Percentiles rank a stretch among this genome's conserved stretches.
phyloP scores from a whole-genome alignment of 2,113 vertebrate genomes.

The Platysteira castanea region DNA sequence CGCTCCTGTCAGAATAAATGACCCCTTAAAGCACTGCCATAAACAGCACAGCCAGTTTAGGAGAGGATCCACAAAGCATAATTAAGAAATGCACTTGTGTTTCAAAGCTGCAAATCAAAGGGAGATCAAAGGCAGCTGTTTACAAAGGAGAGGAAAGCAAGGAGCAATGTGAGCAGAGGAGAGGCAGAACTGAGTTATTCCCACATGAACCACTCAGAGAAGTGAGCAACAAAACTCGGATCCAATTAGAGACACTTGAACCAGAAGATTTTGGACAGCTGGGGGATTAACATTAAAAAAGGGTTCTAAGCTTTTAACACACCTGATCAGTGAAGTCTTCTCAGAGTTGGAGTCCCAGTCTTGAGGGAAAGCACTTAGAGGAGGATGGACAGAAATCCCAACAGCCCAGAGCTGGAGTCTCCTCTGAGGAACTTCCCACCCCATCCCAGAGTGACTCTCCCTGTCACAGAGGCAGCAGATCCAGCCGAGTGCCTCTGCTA shows the following conservation, averaged over 20 bases:
- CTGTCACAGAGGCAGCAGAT: background rate
- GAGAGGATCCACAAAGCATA: background rate
- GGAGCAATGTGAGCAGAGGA: background rate
- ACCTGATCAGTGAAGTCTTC: background rate
- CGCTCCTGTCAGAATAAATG: background rate
- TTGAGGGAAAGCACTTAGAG: background rate
- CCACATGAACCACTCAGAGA: background rate
- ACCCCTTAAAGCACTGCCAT: background rate
- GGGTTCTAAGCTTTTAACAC: background rate
- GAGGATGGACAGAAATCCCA: background rate
- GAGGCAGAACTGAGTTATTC: background rate
- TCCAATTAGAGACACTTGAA: background rate
- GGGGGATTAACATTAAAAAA: background rate
- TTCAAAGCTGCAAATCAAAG: slow-evolving; percentile 43
- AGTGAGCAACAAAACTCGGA: background rate
- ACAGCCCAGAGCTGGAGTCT: background rate
- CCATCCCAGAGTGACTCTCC: background rate
- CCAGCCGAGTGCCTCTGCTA: background rate
- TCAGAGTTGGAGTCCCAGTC: background rate
- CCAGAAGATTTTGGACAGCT: background rate
- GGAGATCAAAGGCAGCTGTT: slow-evolving; percentile 44
- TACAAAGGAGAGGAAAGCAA: background rate
- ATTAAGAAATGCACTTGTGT: slow-evolving; percentile 22
- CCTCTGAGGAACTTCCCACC: background rate
- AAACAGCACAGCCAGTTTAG: background rate